Base-by-base conservation (phyloP, 2,888 invertebrate species). In the Tillus elongatus region DNA sequence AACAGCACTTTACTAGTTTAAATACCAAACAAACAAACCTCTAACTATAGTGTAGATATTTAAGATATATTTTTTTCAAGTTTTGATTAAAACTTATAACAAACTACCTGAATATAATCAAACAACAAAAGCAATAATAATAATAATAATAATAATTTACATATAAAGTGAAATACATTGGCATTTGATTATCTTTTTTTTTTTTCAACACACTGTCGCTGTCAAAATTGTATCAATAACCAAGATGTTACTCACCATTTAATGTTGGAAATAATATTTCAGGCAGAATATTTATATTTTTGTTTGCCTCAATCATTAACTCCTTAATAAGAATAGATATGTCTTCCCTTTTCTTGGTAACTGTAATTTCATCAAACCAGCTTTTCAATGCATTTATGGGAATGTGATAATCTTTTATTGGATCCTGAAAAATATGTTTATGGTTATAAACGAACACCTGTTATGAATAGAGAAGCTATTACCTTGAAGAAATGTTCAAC, bases 401-500 rank as follows among this genome's bases (percentile, higher is more conserved):
- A 48, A 87, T 68, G 34, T 75, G 68, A 57, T 85, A 93, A 64
- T 90, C 85, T 48, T 73, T 70, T 37, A 93, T 77, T 1, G 92
- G 91, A 56, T 79, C 77, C 85, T 88, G 38, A 43, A 52, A 49
- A 40, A 38, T 14, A 35, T 15, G 26, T 27, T 38, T 4, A 9
- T n/a, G n/a, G n/a, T n/a, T n/a, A n/a, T n/a, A n/a, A n/a, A n/a
- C n/a, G n/a, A n/a, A n/a, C n/a, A n/a, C n/a, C n/a, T n/a, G n/a
- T n/a, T n/a, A n/a, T n/a, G n/a, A n/a, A n/a, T n/a, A n/a, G n/a
- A n/a, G n/a, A 13, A 11, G 33, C 13, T 53, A 54, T 58, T 63
- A 86, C 88, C 73, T 81, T 77, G 64, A 95, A 93, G 69, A 98
- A 96, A 42, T 85, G 85, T 68, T 98, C 96, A 3, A 91, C 92